Percentiles rank a stretch among this genome's conserved stretches.
Evolutionary conservation across 1,140 invertebrate genomes (phyloP).

Genomic region (Procambarus clarkii): DNA sequence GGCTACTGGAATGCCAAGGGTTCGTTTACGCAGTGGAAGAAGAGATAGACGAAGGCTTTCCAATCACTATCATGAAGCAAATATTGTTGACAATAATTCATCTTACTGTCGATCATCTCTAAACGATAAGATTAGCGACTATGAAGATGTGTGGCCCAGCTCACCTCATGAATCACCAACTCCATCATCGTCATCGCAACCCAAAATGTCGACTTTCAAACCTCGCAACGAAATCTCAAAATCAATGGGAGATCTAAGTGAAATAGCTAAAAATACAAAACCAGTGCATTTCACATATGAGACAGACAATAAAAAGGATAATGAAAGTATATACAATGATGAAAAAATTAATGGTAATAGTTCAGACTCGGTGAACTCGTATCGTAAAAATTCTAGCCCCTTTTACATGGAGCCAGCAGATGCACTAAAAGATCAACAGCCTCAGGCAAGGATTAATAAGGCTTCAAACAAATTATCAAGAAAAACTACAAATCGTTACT

Average conservation of each 20-base stretch:
- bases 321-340: conserved; percentile 30
- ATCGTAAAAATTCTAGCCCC: conserved; percentile 81
- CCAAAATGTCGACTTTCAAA: conserved; percentile 65
- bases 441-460: conserved; percentile 69
- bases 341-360: conserved; percentile 52
- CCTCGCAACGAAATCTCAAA: conserved; percentile 70
- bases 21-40: conserved; percentile 32
- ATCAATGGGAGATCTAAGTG: conserved; percentile 69
- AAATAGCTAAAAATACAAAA: conserved; percentile 57
- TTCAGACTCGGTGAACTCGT: conserved; percentile 57
- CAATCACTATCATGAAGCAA: conserved; percentile 85
- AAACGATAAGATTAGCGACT: conserved; percentile 94
- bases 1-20: conserved; percentile 25
- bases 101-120: conserved; percentile 90
- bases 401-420: conserved; percentile 95
- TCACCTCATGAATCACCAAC: conserved; percentile 78
- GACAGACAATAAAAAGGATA: conserved; percentile 39
- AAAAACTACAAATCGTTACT: conserved; percentile 78
- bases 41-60: conserved; percentile 75
- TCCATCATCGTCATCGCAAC: conserved; percentile 38
- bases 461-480: conserved; percentile 72
- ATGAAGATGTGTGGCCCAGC: conserved; percentile 94
- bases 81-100: conserved; percentile 88
- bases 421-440: conserved; percentile 80
- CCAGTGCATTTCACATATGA: conserved; percentile 64